Base-by-base conservation (phyloP, 2,113 vertebrate species). In the Elephantulus edwardii region DNA sequence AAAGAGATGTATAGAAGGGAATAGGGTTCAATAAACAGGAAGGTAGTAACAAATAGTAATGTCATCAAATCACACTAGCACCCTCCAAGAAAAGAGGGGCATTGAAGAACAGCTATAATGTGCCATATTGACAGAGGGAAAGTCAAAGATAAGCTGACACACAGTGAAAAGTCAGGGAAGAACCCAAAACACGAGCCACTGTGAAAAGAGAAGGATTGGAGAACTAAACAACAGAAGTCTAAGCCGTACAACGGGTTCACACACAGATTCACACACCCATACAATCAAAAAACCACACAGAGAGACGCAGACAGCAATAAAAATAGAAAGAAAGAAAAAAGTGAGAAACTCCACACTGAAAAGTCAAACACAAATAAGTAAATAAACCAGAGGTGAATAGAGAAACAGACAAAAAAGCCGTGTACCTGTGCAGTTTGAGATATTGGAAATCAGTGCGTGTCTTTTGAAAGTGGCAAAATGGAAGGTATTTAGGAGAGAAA, bases 1-100 rank as follows among this genome's bases (percentile, higher is more conserved):
- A 93, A 93, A 90, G 54, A 42, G 90, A 94, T 56, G 19, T 40
- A 93, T 68, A 89, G 77, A 35, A 58, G 60, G 12, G 13, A 77
- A 52, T 26, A 62, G 5, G 46, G n/a, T 16, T 35, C 50, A 83
- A 86, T 62, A 70, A 81, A 76, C 3, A 46, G 77, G 68, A 54
- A 87, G 42, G 12, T 6, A 38, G 22, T 50, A 33, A 33, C 52
- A 80, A 80, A 6, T 5, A 77, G 50, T 95, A 81, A 83, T 50
- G 17, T 72, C n/a, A 13, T 16, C 5, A 71, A 64, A 81, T 79
- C 60, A 78, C 0, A 81, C 7, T 19, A 66, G 42, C 11, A 76
- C 42, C 48, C 24, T 81, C 60, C 33, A 22, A 33, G 60, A 95
- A 91, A 28, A 48, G 3, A 19, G n/a, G 38, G 38, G 30, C 4